Evolutionary conservation across 2,797 vertebrate species (phyloP).

Genomic region (Peromyscus attwateri): DNA sequence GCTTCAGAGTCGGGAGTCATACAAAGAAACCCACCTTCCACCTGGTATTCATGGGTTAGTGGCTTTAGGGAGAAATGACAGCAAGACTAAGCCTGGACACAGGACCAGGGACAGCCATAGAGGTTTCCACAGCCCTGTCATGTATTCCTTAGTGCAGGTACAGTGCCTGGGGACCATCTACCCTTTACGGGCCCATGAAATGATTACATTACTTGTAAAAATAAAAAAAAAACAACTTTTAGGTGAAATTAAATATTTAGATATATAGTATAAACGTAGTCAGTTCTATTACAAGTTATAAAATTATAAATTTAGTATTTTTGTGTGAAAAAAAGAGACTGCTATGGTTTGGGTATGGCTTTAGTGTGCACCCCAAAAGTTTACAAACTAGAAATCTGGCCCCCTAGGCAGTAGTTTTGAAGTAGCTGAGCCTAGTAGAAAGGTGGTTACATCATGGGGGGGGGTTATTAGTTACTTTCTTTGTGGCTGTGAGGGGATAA

Average conservation of each 20-base stretch:
- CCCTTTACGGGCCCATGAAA: background rate
- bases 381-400: background rate
- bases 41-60: background rate
- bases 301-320: constrained; percentile 10
- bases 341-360: background rate
- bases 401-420: background rate
- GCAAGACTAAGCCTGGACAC: background rate
- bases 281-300: background rate
- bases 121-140: background rate
- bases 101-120: background rate
- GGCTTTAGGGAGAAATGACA: background rate
- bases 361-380: background rate
- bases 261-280: background rate
- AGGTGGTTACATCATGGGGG: background rate
- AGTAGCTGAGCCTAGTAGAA: background rate
- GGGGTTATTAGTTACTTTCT: background rate
- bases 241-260: background rate
- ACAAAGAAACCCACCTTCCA: background rate
- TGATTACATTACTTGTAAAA: background rate
- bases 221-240: background rate
- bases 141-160: background rate
- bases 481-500: background rate
- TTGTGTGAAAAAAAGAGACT: background rate
- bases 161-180: background rate
- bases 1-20: background rate